A percentile compares a stretch with the other conserved stretches of the same genome.
phyloP scores from a whole-genome alignment of 1,140 invertebrate species.

The Steinernema feltiae region DNA sequence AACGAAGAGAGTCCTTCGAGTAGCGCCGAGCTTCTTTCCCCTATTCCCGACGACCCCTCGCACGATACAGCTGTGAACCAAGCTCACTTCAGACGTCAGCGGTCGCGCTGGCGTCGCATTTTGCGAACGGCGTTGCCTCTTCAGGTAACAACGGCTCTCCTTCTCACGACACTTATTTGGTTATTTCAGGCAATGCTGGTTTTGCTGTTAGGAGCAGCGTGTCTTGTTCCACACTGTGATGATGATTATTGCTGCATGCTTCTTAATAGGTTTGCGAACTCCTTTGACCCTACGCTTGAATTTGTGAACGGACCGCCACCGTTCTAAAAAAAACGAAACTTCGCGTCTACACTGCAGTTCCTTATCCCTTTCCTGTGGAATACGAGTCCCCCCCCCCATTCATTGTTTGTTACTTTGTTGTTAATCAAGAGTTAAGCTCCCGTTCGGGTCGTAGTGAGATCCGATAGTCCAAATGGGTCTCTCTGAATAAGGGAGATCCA shows the following conservation, averaged over 20 bases:
- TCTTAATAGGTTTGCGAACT: slow-evolving; percentile 52
- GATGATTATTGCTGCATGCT: slow-evolving; percentile 55
- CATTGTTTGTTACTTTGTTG: neutral
- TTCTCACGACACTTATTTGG: neutral
- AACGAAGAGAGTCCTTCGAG: slow-evolving; percentile 19
- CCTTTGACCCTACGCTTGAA: slow-evolving; percentile 46
- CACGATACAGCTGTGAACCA: slow-evolving; percentile 15
- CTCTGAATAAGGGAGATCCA: neutral
- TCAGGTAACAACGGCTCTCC: slow-evolving; percentile 36
- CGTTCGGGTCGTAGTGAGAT: slow-evolving; percentile 10
- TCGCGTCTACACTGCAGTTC: neutral
- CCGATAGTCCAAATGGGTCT: neutral
- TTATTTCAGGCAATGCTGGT: slow-evolving; percentile 51
- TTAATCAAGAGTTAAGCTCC: neutral
- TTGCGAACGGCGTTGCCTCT: slow-evolving; percentile 52
- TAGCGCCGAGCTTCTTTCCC: slow-evolving; percentile 31
- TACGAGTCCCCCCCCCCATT: slow-evolving; percentile 14
- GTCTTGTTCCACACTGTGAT: slow-evolving; percentile 53
- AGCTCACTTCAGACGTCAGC: slow-evolving; percentile 36
- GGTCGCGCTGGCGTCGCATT: slow-evolving; percentile 49
- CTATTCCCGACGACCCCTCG: slow-evolving; percentile 36
- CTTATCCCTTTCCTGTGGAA: neutral
- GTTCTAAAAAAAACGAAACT: no score
- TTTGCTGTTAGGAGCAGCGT: slow-evolving; percentile 49
- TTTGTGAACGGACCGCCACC: slow-evolving; percentile 52